Conservation (phyloP, 2,113 vertebrate species). For the Xerus inauris region DNA sequence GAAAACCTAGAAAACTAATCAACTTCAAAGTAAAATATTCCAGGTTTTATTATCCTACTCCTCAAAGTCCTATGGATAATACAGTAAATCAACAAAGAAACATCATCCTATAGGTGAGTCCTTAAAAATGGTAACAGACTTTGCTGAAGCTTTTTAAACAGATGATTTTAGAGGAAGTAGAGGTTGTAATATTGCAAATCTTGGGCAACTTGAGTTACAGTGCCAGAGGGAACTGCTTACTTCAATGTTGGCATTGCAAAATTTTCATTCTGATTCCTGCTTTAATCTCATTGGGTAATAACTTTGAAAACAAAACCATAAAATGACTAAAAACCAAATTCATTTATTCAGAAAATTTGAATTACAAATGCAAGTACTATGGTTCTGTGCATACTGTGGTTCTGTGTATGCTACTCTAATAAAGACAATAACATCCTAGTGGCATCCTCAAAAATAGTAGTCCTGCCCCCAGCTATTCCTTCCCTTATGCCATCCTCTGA, state of each 20-base stretch:
- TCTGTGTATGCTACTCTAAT: background rate
- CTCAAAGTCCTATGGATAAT: background rate
- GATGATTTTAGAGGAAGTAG: background rate
- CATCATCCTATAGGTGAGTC: background rate
- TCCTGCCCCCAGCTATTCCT: background rate
- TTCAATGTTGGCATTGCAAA: background rate
- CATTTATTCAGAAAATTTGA: background rate
- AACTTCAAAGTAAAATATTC: conserved; percentile 33
- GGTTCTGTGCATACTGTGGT: background rate
- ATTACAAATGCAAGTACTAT: background rate
- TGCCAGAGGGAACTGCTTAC: background rate
- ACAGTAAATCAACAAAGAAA: conserved; percentile 33
- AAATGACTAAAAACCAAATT: conserved; percentile 13
- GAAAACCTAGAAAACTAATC: background rate
- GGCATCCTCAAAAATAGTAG: background rate
- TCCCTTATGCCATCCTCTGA: background rate
- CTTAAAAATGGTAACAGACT: background rate
- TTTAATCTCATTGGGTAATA: background rate
- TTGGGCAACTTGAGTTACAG: background rate
- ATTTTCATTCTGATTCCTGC: background rate
- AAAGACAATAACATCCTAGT: background rate
- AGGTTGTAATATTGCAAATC: background rate
- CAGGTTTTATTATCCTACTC: background rate
- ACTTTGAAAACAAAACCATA: conserved; percentile 31
- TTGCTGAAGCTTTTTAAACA: conserved; percentile 24